These are phyloP conservation scores for Sardina pilchardus DNA, from an alignment of 2,113 vertebrate species.

Conservation along the genomic window DNA sequence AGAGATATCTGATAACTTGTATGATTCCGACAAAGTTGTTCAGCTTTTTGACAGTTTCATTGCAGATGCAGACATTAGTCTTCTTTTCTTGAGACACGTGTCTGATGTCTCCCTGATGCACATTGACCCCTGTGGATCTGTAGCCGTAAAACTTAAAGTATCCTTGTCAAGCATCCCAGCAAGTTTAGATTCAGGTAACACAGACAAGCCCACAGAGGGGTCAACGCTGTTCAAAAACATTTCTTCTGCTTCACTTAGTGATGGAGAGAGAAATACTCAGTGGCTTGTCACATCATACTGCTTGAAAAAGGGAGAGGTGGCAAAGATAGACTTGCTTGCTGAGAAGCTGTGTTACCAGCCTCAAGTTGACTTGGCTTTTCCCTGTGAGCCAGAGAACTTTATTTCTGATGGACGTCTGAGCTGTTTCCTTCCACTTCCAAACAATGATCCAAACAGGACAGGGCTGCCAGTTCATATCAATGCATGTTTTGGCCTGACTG, in stretches of 20 bases:
- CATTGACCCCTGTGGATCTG: slow-evolving; percentile 57
- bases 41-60: slow-evolving; percentile 79
- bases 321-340: slow-evolving; percentile 62
- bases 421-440: slow-evolving; percentile 83
- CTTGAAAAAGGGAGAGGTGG: slow-evolving; percentile 59
- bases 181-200: not conserved
- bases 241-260: slow-evolving; percentile 41
- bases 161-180: slow-evolving; percentile 46
- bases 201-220: slow-evolving; percentile 26
- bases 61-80: slow-evolving; percentile 76
- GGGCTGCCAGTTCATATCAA: slow-evolving; percentile 77
- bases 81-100: slow-evolving; percentile 80
- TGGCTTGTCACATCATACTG: slow-evolving; percentile 67
- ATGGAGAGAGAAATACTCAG: slow-evolving; percentile 53
- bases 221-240: slow-evolving; percentile 60
- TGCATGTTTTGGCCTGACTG: slow-evolving; percentile 80
- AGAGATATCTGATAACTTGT: slow-evolving; percentile 75
- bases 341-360: slow-evolving; percentile 71
- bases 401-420: slow-evolving; percentile 67
- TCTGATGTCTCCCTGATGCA: slow-evolving; percentile 65
- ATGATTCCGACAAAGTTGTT: slow-evolving; percentile 61
- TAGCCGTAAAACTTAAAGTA: slow-evolving; percentile 59
- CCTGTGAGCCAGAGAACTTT: slow-evolving; percentile 50
- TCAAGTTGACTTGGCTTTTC: slow-evolving; percentile 76
- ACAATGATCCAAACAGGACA: slow-evolving; percentile 76